These are phyloP conservation scores for Tympanoctomys barrerae DNA, from an alignment of 2,797 vertebrate species.

Conservation along the genomic window DNA sequence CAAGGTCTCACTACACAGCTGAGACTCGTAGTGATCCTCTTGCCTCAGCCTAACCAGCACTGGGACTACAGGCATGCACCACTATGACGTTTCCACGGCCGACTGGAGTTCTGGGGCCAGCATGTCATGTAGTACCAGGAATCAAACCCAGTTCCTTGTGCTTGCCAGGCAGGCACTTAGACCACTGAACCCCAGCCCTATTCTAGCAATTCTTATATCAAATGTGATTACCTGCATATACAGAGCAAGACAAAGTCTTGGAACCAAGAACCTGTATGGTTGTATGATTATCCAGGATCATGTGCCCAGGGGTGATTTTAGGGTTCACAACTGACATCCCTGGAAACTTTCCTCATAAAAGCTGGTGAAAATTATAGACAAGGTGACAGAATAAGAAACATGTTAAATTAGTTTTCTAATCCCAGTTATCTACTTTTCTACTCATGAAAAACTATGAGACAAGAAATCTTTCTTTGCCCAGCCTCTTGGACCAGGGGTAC, in stretches of 20 bases:
- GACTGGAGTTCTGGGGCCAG: too few species aligned
- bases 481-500: accelerated
- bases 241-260: neutral
- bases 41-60: too few species aligned
- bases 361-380: neutral
- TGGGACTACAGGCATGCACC: too few species aligned
- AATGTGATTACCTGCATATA: neutral
- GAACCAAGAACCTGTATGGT: neutral
- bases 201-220: neutral
- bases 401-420: neutral
- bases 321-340: neutral
- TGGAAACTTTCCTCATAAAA: neutral
- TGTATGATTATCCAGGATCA: neutral
- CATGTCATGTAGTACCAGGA: too few species aligned
- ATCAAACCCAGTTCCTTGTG: too few species aligned
- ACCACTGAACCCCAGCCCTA: neutral
- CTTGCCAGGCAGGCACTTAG: too few species aligned
- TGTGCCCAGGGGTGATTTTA: neutral
- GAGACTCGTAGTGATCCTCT: too few species aligned
- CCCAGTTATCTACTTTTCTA: neutral
- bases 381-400: neutral
- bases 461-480: neutral
- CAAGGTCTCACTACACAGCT: too few species aligned
- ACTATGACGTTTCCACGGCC: too few species aligned
- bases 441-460: neutral